A percentile compares a stretch with the other conserved stretches of the same genome.
Evolutionary conservation across 2,113 vertebrate species (phyloP).

Genomic region (Eulemur macaco): DNA sequence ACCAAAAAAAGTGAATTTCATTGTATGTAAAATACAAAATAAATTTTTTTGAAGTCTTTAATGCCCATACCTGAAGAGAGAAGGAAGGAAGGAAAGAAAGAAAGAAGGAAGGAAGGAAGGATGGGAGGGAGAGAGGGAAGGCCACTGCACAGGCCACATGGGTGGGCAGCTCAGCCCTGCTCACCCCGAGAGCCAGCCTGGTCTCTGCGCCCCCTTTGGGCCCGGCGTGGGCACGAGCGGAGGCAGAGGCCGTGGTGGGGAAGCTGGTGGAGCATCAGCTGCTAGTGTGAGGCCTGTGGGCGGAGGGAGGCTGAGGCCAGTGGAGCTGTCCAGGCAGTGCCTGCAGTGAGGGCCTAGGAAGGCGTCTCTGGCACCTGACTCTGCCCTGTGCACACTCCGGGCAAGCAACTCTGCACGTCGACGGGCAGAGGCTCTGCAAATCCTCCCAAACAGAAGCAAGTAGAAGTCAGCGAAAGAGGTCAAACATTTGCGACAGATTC

Average conservation of each 20-base stretch:
- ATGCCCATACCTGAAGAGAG: neutral
- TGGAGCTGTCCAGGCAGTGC: neutral
- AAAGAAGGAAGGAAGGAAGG: neutral
- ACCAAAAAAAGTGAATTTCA: neutral
- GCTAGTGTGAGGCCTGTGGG: neutral
- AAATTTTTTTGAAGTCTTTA: neutral
- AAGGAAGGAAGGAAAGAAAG: neutral
- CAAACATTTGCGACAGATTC: neutral
- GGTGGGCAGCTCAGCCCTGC: neutral
- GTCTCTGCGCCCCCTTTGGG: neutral
- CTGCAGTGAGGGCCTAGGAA: neutral
- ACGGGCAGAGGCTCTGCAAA: neutral
- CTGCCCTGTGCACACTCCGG: neutral
- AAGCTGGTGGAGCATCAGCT: neutral
- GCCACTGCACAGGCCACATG: neutral
- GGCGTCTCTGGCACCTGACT: neutral
- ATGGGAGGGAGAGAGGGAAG: too few relatives aligned
- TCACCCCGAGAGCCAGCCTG: neutral
- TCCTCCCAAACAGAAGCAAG: neutral
- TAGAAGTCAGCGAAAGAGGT: neutral
- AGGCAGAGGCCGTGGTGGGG: neutral
- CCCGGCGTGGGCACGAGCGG: neutral
- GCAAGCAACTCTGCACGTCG: neutral
- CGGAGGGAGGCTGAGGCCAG: neutral
- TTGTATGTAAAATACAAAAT: neutral